Evolutionary conservation across 2,888 invertebrate genomes (phyloP).

Genomic region (Tipula confusa): DNA sequence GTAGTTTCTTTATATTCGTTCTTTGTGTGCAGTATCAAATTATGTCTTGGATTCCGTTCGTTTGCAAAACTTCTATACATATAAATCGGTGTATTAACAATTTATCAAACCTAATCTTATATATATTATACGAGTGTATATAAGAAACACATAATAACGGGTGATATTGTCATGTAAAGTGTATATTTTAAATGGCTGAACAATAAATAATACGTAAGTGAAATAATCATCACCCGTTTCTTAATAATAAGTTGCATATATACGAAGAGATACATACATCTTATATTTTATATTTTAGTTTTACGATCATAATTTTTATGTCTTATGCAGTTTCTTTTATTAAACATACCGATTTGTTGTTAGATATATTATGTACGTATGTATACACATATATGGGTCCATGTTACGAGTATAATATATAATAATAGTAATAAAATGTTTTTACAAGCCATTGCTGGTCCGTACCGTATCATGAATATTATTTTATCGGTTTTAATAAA

Average conservation of each 20-base stretch:
- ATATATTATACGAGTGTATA: background rate
- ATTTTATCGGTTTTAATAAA: too few species aligned
- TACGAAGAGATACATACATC: background rate
- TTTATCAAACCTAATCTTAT: constrained; percentile 20
- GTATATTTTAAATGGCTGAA: background rate
- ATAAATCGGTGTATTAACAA: background rate
- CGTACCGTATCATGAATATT: too few species aligned
- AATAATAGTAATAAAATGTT: too few species aligned
- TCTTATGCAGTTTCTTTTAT: background rate
- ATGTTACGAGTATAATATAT: too few species aligned
- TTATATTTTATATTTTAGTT: background rate
- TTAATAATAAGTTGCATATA: background rate
- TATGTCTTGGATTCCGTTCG: background rate
- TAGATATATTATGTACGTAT: background rate
- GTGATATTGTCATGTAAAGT: background rate
- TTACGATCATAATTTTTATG: background rate
- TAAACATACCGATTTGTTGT: background rate
- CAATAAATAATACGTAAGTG: background rate
- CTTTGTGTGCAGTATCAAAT: constrained; percentile 12
- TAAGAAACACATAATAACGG: background rate
- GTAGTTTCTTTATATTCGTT: background rate
- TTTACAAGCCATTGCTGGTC: too few species aligned
- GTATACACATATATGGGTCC: too few species aligned
- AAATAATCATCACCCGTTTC: background rate
- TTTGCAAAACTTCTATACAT: background rate